These are phyloP conservation scores for Aspidiotus rigidus DNA, from an alignment of 2,888 invertebrate genomes.

Conservation along the genomic window DNA sequence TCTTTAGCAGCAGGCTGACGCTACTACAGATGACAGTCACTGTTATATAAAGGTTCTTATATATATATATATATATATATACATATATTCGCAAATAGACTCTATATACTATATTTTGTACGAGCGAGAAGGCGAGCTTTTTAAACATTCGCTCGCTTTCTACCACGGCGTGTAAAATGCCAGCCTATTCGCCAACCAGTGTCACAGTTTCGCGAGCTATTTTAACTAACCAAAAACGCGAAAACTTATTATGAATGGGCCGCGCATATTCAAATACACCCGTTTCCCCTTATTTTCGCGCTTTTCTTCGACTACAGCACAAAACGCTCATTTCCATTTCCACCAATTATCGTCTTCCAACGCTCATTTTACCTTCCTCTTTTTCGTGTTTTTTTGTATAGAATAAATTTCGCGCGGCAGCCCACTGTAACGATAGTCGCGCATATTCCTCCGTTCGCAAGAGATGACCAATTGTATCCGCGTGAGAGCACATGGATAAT, in stretches of 20 bases:
- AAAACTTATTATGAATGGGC: slow-evolving; percentile 1
- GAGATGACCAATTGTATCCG: too few relatives aligned
- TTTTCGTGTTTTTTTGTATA: too few relatives aligned
- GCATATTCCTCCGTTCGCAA: too few relatives aligned
- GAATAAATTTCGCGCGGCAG: too few relatives aligned
- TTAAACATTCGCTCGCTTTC: not conserved
- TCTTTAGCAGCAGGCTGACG: slow-evolving; percentile 31
- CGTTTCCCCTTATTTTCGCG: slow-evolving; percentile 2
- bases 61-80: not conserved
- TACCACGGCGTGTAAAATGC: slow-evolving; percentile 4
- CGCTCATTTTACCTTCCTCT: not conserved
- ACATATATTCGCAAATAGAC: too few relatives aligned
- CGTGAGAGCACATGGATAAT: too few relatives aligned
- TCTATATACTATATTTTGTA: too few relatives aligned
- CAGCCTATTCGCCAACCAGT: not conserved
- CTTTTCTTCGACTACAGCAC: slow-evolving; percentile 6
- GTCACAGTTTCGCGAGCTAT: not conserved
- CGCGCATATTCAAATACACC: slow-evolving; percentile 27
- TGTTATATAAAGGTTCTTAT: slow-evolving; percentile 22
- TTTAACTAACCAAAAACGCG: slow-evolving; percentile 11
- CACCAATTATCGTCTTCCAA: not conserved
- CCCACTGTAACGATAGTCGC: too few relatives aligned
- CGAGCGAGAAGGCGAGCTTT: not conserved
- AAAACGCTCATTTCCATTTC: slow-evolving; percentile 5
- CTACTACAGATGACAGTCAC: slow-evolving; percentile 28